Evolutionary conservation across 2,113 vertebrate species (phyloP).

Genomic region (Cottus gobio): DNA sequence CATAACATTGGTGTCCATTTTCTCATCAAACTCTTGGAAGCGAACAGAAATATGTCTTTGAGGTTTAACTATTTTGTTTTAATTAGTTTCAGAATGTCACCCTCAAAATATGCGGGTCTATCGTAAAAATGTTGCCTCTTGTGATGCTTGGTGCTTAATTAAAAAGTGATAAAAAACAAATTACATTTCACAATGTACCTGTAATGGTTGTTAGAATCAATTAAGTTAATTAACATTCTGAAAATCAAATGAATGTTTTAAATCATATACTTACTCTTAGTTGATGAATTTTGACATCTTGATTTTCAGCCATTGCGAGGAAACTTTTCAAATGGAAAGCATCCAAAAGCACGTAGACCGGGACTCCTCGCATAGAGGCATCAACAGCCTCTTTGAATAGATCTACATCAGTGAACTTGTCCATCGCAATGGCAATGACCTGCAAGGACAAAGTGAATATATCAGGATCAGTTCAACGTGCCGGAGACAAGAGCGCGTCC

Average conservation of each 20-base stretch:
- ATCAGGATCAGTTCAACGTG: neutral
- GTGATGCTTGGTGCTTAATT: too few relatives aligned
- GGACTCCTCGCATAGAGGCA: slow-evolving; percentile 88
- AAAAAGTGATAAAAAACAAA: neutral
- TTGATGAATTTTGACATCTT: slow-evolving; percentile 91
- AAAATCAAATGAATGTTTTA: neutral
- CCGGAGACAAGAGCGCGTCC: neutral
- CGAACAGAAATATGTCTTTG: neutral
- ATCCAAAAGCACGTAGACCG: slow-evolving; percentile 93
- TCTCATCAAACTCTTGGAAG: neutral
- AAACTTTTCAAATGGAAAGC: slow-evolving; percentile 89
- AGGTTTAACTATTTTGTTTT: neutral
- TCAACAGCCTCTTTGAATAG: slow-evolving; percentile 95
- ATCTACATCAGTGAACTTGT: slow-evolving; percentile 95
- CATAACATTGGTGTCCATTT: neutral
- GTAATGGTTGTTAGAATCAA: too few relatives aligned
- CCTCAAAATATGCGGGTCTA: neutral
- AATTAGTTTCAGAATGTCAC: neutral
- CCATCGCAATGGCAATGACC: slow-evolving; percentile 96
- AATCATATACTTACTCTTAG: slow-evolving; percentile 87
- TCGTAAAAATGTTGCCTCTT: neutral
- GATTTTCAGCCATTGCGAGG: slow-evolving; percentile 91
- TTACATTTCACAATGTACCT: neutral
- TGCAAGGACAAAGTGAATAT: slow-evolving; percentile 73
- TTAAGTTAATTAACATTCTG: neutral